Evolutionary conservation across 2,113 vertebrate genomes (phyloP).

Genomic region (Sapayoa aenigma): DNA sequence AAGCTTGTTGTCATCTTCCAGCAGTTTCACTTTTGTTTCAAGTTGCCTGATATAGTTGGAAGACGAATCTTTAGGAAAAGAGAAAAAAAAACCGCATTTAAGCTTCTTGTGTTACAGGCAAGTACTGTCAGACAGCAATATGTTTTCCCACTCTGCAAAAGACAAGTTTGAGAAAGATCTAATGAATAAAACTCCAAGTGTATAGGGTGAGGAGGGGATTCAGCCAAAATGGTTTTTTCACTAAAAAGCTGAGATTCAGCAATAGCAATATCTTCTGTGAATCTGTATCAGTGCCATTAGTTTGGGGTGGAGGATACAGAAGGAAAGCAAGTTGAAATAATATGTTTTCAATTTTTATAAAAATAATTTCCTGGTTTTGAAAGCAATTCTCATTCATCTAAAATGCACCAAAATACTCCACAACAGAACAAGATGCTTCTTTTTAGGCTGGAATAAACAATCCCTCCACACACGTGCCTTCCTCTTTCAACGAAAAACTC

Average conservation of each 20-base stretch:
- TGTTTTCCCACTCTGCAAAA: background rate
- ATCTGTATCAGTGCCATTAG: background rate
- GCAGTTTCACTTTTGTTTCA: conserved; percentile 91
- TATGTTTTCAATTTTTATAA: background rate
- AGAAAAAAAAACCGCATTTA: background rate
- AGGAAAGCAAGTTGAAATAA: background rate
- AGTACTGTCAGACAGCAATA: background rate
- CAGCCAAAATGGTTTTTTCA: background rate
- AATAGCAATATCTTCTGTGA: background rate
- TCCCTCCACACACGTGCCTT: background rate
- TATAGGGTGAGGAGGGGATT: background rate
- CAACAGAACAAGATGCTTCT: background rate
- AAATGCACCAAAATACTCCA: background rate
- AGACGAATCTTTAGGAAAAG: conserved; percentile 82
- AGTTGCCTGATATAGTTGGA: conserved; percentile 91
- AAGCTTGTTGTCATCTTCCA: conserved; percentile 90
- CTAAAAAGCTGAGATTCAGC: background rate
- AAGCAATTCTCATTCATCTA: background rate
- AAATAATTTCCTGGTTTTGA: background rate
- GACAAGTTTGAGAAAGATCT: background rate
- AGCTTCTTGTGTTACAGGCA: background rate
- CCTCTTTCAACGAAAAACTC: background rate
- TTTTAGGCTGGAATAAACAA: background rate
- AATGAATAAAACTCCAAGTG: background rate
- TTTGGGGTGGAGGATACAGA: background rate